phyloP scores from a whole-genome alignment of 2,888 invertebrate genomes.

The Nematopogon swammerdamellus region DNA sequence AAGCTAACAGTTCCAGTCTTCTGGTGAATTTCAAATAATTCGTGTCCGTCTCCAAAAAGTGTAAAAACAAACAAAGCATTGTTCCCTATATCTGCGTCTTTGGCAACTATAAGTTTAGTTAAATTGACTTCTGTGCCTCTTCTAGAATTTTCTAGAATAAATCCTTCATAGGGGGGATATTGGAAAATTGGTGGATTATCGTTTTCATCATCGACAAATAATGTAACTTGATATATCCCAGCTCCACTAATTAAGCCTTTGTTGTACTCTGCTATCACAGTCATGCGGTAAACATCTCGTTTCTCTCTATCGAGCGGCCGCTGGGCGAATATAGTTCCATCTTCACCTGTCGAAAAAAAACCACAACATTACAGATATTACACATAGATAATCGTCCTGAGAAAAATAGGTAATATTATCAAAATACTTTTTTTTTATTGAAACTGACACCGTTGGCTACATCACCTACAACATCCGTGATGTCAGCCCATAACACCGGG shows the following conservation, averaged over 20 bases:
- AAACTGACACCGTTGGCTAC: too few species aligned
- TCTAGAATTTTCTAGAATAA: constrained; percentile 73
- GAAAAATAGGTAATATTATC: too few species aligned
- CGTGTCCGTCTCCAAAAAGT: constrained; percentile 72
- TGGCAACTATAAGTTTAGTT: constrained; percentile 64
- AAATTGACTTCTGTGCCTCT: constrained; percentile 68
- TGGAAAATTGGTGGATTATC: constrained; percentile 84
- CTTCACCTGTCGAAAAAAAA: constrained; percentile 40
- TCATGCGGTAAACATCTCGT: constrained; percentile 68
- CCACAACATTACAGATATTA: too few species aligned
- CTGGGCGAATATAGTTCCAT: constrained; percentile 77
- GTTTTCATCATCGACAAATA: constrained; percentile 82
- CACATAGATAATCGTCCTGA: too few species aligned
- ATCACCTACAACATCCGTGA: too few species aligned
- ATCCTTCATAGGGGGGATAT: constrained; percentile 66
- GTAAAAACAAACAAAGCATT: constrained; percentile 69
- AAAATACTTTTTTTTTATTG: too few species aligned
- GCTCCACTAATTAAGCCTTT: constrained; percentile 67
- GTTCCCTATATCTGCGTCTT: constrained; percentile 66
- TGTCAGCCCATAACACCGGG: too few species aligned
- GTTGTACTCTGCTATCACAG: constrained; percentile 75
- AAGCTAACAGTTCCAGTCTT: constrained; percentile 60
- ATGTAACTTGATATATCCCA: constrained; percentile 75
- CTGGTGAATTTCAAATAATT: constrained; percentile 67
- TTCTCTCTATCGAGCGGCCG: constrained; percentile 75